Base-by-base conservation (phyloP, 2,888 invertebrate genomes). In the Ditula angustiorana region DNA sequence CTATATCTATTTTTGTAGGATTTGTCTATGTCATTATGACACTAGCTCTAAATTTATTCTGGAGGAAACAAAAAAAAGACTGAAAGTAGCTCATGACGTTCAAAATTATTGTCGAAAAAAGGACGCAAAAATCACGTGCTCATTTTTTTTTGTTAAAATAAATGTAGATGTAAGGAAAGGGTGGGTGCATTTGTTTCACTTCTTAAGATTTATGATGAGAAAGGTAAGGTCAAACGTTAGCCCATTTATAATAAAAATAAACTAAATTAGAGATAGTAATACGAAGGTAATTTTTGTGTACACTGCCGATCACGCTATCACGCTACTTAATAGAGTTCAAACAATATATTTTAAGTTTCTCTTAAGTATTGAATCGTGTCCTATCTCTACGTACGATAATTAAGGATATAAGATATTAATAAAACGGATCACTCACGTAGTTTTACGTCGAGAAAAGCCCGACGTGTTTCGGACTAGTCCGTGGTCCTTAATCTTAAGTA, bases 291-390 rank as follows among this genome's bases (percentile, higher is more conserved):
- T 33, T 35, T 19, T 11, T 13, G 24, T 41, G 10, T 52, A 57
- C 47, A 63, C 63, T 58, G 57, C 50, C 57, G 63, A 21, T 44
- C 56, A 57, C 16, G 13, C 16, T 33, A n/a, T 19, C 7, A 35
- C 8, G 8, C 11, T 3, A 5, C 30, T 0, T 0, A 19, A 50
- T 26, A 50, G 8, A 28, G 10, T 13, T n/a, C n/a, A n/a, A n/a
- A n/a, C n/a, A n/a, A n/a, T n/a, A n/a, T n/a, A n/a, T n/a, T n/a
- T n/a, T n/a, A n/a, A n/a, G n/a, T n/a, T n/a, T n/a, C n/a, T n/a
- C n/a, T n/a, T n/a, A n/a, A n/a, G n/a, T n/a, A n/a, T n/a, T n/a
- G n/a, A n/a, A n/a, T n/a, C n/a, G n/a, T n/a, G n/a, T n/a, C n/a
- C n/a, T n/a, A n/a, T n/a, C n/a, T n/a, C n/a, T n/a, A n/a, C n/a